Conservation (phyloP, 2,888 invertebrate species). For the Catocala sponsa region DNA sequence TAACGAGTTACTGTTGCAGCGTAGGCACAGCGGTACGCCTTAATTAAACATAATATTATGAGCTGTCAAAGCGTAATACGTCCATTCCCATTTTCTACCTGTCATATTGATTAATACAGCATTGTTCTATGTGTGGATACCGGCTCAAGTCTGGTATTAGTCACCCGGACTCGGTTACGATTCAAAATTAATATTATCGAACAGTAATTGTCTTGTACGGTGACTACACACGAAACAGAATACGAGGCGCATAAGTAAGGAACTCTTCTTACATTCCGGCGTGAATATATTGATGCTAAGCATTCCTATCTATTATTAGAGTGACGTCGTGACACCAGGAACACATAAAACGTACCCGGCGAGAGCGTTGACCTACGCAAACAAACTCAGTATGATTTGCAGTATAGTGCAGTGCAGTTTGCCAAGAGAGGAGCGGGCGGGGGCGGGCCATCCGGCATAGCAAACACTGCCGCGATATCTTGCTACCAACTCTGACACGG, state of each 20-base stretch:
- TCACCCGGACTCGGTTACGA: constrained; percentile 56
- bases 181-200: constrained; percentile 62
- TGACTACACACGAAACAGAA: constrained; percentile 62
- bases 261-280: constrained; percentile 71
- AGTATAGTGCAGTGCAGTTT: constrained; percentile 82
- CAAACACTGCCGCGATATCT: constrained; percentile 75
- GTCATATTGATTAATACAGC: constrained; percentile 59
- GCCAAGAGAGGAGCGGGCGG: constrained; percentile 81
- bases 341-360: constrained; percentile 81
- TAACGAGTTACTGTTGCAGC: constrained; percentile 78
- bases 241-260: constrained; percentile 68
- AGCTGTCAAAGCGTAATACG: constrained; percentile 67
- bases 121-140: constrained; percentile 66
- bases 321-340: constrained; percentile 85
- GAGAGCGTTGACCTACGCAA: constrained; percentile 85
- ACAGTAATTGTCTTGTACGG: constrained; percentile 57
- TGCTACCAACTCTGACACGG: constrained; percentile 66
- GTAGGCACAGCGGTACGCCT: constrained; percentile 64
- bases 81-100: constrained; percentile 60
- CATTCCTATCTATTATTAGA: constrained; percentile 87
- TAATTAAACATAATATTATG: constrained; percentile 82
- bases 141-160: constrained; percentile 56
- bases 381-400: constrained; percentile 85
- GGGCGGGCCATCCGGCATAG: constrained; percentile 77
- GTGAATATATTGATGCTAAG: constrained; percentile 76